These are phyloP conservation scores for Penaeus vannamei DNA, from an alignment of 1,140 invertebrate species.

Conservation along the genomic window DNA sequence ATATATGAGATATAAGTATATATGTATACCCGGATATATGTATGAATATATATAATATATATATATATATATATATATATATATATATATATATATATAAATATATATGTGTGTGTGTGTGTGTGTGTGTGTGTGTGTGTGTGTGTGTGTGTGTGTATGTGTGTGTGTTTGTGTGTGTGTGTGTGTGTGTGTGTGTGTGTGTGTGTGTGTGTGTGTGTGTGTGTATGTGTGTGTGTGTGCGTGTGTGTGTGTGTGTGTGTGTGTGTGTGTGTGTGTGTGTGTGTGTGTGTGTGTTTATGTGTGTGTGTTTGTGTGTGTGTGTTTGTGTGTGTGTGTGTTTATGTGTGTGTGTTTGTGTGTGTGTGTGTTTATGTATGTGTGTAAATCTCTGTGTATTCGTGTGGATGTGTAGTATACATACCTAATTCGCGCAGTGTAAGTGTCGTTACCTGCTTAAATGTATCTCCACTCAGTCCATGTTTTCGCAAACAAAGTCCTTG, in stretches of 20 bases:
- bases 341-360: not conserved
- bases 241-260: too few species aligned
- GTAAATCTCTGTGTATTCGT: not conserved
- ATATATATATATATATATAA: too few species aligned
- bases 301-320: not conserved
- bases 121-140: not conserved
- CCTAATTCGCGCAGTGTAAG: not conserved
- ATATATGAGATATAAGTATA: not conserved
- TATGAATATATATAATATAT: not conserved
- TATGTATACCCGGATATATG: not conserved
- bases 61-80: not conserved
- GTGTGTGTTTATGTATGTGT: not conserved
- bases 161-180: not conserved
- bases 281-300: slow-evolving; percentile 11
- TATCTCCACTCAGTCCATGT: too few species aligned
- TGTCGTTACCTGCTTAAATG: not conserved
- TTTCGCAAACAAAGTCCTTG: too few species aligned
- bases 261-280: slow-evolving; percentile 4
- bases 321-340: not conserved
- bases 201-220: not conserved
- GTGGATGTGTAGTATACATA: not conserved
- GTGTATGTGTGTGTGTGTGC: not conserved
- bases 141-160: not conserved
- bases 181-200: not conserved
- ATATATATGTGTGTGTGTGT: not conserved